Evolutionary conservation across 37 sponge, comb jelly and placozoan species (phyloP).

Genomic region (Bolinopsis microptera): DNA sequence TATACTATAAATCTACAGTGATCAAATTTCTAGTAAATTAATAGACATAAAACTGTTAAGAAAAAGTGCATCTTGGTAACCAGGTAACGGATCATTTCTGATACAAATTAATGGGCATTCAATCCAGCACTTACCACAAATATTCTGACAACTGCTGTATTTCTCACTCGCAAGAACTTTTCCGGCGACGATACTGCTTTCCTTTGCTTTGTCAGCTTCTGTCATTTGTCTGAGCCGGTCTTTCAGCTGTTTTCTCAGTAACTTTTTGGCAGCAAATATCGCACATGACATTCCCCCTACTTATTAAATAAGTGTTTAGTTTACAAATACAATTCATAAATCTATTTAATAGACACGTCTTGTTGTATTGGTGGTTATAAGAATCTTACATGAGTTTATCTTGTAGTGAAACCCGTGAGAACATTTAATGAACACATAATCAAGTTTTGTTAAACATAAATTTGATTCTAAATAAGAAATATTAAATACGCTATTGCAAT

Average conservation of each 20-base stretch:
- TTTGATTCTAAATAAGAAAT: too few species aligned
- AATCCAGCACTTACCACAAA: conserved; percentile 60
- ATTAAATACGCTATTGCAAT: too few species aligned
- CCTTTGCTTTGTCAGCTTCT: neutral
- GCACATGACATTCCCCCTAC: neutral
- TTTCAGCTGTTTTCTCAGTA: conserved; percentile 22
- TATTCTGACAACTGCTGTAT: neutral
- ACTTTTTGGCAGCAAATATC: conserved; percentile 47
- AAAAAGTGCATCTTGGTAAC: too few species aligned
- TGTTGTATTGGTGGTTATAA: neutral
- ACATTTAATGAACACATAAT: too few species aligned
- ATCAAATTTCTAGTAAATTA: neutral
- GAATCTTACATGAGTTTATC: too few species aligned
- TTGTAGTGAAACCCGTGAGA: too few species aligned
- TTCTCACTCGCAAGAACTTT: neutral
- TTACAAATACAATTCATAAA: neutral
- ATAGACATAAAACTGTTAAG: too few species aligned
- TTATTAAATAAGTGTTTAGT: too few species aligned
- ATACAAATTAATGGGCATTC: too few species aligned
- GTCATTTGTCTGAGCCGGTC: neutral
- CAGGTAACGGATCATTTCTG: too few species aligned
- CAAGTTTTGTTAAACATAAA: too few species aligned
- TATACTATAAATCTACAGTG: neutral
- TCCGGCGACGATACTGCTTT: neutral
- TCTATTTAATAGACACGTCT: neutral